Conservation (phyloP, 2,113 vertebrate genomes). For the Crypturellus undulatus region DNA sequence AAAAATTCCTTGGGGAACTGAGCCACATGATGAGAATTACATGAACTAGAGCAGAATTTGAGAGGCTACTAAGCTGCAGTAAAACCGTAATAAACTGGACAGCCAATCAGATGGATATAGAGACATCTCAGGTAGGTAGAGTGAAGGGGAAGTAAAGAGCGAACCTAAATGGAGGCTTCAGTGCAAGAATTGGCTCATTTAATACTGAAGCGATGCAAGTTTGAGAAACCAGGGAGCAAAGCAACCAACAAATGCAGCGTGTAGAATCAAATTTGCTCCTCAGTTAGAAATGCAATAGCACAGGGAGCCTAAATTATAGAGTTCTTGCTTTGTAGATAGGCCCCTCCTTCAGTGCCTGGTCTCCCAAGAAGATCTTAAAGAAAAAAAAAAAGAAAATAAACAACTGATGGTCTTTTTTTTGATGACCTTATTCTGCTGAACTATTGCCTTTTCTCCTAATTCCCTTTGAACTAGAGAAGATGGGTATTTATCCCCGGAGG, state of each 20-base stretch:
- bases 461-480: neutral
- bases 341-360: neutral
- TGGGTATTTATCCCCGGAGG: neutral
- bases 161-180: constrained; percentile 51
- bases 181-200: neutral
- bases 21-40: constrained; percentile 50
- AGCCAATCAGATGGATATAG: constrained; percentile 43
- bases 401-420: neutral
- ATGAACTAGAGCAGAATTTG: constrained; percentile 51
- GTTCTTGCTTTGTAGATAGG: neutral
- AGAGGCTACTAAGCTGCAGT: constrained; percentile 53
- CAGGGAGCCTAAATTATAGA: neutral
- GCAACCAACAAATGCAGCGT: neutral
- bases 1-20: constrained; percentile 38
- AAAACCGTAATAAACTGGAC: constrained; percentile 45
- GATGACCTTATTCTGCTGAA: neutral
- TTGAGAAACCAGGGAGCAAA: neutral
- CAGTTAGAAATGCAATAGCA: neutral
- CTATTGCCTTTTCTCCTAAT: neutral
- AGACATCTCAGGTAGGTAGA: constrained; percentile 31
- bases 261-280: neutral
- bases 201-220: neutral
- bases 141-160: constrained; percentile 68
- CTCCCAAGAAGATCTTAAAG: neutral
- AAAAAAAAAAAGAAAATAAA: constrained; percentile 40